Evolutionary conservation across 2,113 vertebrate species (phyloP).

Genomic region (Archilochus colubris): DNA sequence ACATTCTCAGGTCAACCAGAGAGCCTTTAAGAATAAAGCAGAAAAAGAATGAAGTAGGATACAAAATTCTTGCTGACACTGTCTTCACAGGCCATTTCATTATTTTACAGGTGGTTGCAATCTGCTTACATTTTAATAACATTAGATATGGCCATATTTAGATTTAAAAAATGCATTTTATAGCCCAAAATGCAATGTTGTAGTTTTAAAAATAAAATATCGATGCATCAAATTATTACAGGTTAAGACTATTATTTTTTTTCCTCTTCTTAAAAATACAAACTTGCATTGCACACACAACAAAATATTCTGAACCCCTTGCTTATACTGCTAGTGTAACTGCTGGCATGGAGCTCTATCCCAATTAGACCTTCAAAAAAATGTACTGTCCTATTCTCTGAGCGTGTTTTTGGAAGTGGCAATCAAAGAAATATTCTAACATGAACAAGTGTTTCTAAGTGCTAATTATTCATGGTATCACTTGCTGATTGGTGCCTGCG

Average conservation of each 20-base stretch:
- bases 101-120: slow-evolving; percentile 28
- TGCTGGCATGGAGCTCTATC: slow-evolving; percentile 33
- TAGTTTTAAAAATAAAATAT: slow-evolving; percentile 1
- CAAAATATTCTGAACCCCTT: slow-evolving; percentile 14
- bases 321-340: not conserved
- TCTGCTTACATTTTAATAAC: not conserved
- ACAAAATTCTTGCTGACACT: not conserved
- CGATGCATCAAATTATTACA: not conserved
- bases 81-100: slow-evolving; percentile 10
- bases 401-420: slow-evolving; percentile 65
- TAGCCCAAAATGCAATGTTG: not conserved
- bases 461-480: slow-evolving; percentile 70
- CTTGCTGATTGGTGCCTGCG: slow-evolving; percentile 69
- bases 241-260: not conserved
- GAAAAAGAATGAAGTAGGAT: not conserved
- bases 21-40: slow-evolving; percentile 7
- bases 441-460: slow-evolving; percentile 64
- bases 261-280: not conserved
- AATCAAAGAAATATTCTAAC: slow-evolving; percentile 70
- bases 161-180: slow-evolving; percentile 7
- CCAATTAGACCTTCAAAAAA: slow-evolving; percentile 62
- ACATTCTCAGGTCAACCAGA: not conserved
- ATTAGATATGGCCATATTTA: slow-evolving; percentile 1
- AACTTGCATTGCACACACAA: not conserved
- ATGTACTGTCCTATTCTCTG: slow-evolving; percentile 60